Percentiles rank a stretch among this genome's conserved stretches.
These are phyloP conservation scores for Daphoenositta chrysoptera DNA, from an alignment of 2,113 vertebrate genomes.

Conservation along the genomic window DNA sequence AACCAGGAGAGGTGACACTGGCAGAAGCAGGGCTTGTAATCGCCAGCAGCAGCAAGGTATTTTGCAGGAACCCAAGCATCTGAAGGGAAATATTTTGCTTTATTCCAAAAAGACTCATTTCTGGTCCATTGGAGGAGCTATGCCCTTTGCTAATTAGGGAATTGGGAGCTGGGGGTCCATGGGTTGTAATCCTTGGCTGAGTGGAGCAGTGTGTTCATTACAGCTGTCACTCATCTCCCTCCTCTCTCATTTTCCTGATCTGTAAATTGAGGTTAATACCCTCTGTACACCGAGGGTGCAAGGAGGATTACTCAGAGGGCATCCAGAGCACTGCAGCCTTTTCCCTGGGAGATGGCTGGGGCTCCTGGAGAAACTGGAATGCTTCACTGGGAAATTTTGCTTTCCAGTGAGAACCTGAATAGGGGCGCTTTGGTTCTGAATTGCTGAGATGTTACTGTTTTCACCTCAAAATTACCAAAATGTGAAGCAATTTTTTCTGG, in stretches of 20 bases:
- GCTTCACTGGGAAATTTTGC: background rate
- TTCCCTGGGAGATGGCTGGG: background rate
- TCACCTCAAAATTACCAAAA: background rate
- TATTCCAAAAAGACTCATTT: background rate
- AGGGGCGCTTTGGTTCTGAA: background rate
- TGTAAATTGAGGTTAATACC: constrained; percentile 34
- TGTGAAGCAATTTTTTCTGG: background rate
- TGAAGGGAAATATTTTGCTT: constrained; percentile 6
- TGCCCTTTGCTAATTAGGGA: constrained; percentile 20
- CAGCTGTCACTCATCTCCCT: constrained; percentile 39
- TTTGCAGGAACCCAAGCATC: background rate
- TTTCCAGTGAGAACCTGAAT: background rate
- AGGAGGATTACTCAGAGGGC: background rate
- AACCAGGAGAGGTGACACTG: background rate
- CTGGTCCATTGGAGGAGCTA: background rate
- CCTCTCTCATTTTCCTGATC: constrained; percentile 8
- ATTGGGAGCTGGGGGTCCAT: background rate
- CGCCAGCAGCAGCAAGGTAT: background rate
- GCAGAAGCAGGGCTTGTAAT: background rate
- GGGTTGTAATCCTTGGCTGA: background rate
- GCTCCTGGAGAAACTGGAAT: background rate
- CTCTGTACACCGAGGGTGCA: background rate
- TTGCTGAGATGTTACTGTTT: background rate
- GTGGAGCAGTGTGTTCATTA: background rate
- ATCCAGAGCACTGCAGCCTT: background rate